Conservation (phyloP, 1,140 invertebrate species). For the Ooceraea biroi region DNA sequence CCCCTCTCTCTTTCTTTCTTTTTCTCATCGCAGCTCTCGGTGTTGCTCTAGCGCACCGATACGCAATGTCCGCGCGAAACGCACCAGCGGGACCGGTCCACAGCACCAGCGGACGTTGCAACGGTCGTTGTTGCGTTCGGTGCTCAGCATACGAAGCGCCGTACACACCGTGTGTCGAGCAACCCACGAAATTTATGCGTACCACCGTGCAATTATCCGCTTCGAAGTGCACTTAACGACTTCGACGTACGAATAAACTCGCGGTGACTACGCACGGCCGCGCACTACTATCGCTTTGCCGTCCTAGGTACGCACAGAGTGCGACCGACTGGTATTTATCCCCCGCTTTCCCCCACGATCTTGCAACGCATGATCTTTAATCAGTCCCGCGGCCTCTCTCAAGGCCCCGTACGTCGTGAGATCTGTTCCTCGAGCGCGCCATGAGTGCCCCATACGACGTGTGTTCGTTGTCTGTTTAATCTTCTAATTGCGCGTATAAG, state of each 20-base stretch:
- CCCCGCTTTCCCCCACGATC: neutral
- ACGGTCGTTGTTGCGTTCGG: conserved; percentile 16
- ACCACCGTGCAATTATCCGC: conserved; percentile 71
- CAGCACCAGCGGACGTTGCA: neutral
- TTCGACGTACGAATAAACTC: conserved; percentile 73
- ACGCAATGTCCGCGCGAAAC: conserved; percentile 42
- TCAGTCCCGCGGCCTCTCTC: conserved; percentile 27
- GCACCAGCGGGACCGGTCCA: conserved; percentile 37
- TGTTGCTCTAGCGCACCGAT: neutral
- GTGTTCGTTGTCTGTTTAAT: conserved; percentile 19
- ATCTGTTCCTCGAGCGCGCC: neutral
- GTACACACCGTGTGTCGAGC: conserved; percentile 1
- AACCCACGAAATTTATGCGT: conserved; percentile 70
- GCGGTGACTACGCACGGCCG: conserved; percentile 49
- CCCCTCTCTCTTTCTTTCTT: too few species aligned
- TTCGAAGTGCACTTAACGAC: conserved; percentile 75
- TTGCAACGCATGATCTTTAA: conserved; percentile 48
- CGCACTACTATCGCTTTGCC: conserved; percentile 37
- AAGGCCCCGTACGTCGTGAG: neutral
- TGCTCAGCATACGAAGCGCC: conserved; percentile 12
- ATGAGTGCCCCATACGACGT: neutral
- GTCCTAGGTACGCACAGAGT: conserved; percentile 31
- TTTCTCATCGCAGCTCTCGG: too few species aligned
- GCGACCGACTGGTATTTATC: conserved; percentile 55
- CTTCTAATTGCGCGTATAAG: conserved; percentile 19